These are phyloP conservation scores for Chymomyza costata DNA, from an alignment of 1,140 invertebrate genomes.

Conservation along the genomic window DNA sequence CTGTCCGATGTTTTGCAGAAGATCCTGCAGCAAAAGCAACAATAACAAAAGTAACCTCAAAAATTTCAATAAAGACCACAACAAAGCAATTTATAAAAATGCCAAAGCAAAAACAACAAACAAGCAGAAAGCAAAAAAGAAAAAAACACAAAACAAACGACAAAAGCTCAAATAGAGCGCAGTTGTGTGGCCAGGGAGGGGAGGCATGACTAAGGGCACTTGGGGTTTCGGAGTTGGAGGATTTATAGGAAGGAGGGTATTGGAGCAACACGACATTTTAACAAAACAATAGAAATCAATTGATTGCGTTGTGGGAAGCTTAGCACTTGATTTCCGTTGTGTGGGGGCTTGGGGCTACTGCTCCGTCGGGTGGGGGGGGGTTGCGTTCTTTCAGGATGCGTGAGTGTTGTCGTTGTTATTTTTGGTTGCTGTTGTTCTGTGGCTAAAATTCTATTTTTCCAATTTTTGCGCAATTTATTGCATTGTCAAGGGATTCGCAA, in stretches of 20 bases:
- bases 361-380: too few relatives aligned
- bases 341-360: too few relatives aligned
- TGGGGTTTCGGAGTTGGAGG: not conserved
- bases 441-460: conserved; percentile 56
- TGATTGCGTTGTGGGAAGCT: conserved; percentile 72
- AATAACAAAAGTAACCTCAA: conserved; percentile 70
- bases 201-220: too few relatives aligned
- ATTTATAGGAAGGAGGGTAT: too few relatives aligned
- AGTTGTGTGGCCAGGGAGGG: conserved; percentile 33
- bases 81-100: conserved; percentile 73
- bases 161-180: conserved; percentile 47
- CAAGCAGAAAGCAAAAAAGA: not conserved
- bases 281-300: conserved; percentile 73
- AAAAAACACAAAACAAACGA: conserved; percentile 25
- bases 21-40: conserved; percentile 59
- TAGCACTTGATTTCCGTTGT: conserved; percentile 63
- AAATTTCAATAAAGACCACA: conserved; percentile 72
- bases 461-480: conserved; percentile 46
- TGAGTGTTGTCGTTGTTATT: conserved; percentile 23
- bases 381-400: too few relatives aligned
- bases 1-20: too few relatives aligned
- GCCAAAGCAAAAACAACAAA: conserved; percentile 32
- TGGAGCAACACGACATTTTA: conserved; percentile 58
- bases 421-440: conserved; percentile 3
- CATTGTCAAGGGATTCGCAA: conserved; percentile 4